Base-by-base conservation (phyloP, 2,797 vertebrate genomes). In the Muscicapa striata region DNA sequence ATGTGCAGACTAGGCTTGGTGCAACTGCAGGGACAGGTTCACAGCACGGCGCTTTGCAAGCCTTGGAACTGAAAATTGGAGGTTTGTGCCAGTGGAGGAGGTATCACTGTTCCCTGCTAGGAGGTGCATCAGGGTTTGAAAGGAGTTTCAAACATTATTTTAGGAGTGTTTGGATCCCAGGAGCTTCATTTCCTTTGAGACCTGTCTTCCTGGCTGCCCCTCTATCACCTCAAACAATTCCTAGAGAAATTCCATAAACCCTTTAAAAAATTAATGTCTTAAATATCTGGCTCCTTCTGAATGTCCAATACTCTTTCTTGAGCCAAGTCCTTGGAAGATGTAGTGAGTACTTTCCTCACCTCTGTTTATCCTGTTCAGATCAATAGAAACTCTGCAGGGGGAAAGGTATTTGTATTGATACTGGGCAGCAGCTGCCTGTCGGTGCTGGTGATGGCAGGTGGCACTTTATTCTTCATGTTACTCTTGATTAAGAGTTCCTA, bases 321-420 rank as follows among this genome's bases (percentile, higher is more conserved):
- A 82, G 63, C 85, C 45, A 76, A 66, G 45, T 88, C 67, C 70
- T 91, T 94, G 90, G 76, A 90, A 91, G 54, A 55, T 15, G 40
- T 93, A 86, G 69, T 88, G 80, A 90, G n/a, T 88, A 19, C 51
- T 96, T 93, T 81, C 49, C 66, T 93, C 91, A 55, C 84, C 51
- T 88, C 80, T 67, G 55, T 82, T 95, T 85, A 88, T 94, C 63
- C 70, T 66, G 34, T 46, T 84, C 43, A 49, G 59, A 91, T 94
- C 88, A 59, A 87, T 63, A 76, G 67, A 23, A 2, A 2, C 48
- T 81, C 38, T 48, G 2, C 52, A 48, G 59, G 34, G 40, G 48
- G 20, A 82, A 81, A 63, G 45, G 45, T 55, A 45, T 93, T 94
- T 16, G 23, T 82, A 46, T 38, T 76, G 76, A 45, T 91, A 57